A percentile compares a stretch with the other conserved stretches of the same genome.
phyloP scores from a whole-genome alignment of 37 sponge, comb jelly and placozoan genomes.

The Mnemiopsis leidyi region DNA sequence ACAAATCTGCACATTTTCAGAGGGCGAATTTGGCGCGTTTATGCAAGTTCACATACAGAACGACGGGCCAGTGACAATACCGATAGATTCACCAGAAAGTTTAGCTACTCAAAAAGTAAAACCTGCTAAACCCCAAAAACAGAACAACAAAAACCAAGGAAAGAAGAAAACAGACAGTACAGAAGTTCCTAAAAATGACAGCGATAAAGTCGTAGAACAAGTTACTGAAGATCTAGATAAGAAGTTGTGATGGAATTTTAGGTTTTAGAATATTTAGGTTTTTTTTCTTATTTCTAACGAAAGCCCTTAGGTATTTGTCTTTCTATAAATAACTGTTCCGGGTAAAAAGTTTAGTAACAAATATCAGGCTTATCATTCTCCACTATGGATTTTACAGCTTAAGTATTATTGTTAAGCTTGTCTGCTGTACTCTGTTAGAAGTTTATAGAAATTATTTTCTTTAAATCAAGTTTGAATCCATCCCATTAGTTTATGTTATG shows the following conservation, averaged over 20 bases:
- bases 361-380: no score
- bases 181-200: constrained; percentile 71
- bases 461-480: no score
- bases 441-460: no score
- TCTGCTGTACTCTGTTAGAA: no score
- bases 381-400: no score
- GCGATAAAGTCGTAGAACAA: constrained; percentile 60
- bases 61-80: constrained; percentile 94
- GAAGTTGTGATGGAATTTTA: background rate
- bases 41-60: constrained; percentile 97
- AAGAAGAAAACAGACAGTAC: constrained; percentile 71
- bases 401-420: no score
- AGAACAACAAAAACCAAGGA: constrained; percentile 70
- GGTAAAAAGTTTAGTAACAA: no score
- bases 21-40: constrained; percentile 91
- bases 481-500: no score
- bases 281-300: no score
- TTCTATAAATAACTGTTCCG: no score
- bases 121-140: constrained; percentile 57
- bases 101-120: constrained; percentile 82
- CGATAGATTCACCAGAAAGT: constrained; percentile 78
- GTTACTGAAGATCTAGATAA: background rate
- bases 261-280: no score
- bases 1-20: constrained; percentile 59
- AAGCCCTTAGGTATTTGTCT: no score